Evolutionary conservation across 37 sponge, comb jelly and placozoan genomes (phyloP).

Genomic region (Hexactinellida sp.): DNA sequence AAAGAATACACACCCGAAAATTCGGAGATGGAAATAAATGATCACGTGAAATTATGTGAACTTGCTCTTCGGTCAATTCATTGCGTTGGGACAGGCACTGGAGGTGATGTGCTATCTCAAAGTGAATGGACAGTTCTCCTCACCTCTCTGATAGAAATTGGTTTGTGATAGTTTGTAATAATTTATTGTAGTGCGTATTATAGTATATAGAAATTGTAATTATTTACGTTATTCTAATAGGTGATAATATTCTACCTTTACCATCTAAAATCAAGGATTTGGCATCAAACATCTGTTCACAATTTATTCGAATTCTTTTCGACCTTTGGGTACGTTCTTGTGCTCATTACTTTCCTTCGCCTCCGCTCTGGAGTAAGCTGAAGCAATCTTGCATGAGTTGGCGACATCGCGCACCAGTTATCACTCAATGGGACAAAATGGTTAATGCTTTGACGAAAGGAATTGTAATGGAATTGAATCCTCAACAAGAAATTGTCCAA

Average conservation of each 20-base stretch:
- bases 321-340: slow-evolving; percentile 55
- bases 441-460: slow-evolving; percentile 39
- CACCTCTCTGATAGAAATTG: background rate
- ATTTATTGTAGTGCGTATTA: background rate
- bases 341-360: slow-evolving; percentile 40
- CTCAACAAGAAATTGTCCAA: background rate
- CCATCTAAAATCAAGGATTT: slow-evolving; percentile 23
- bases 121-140: background rate
- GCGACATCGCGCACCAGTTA: slow-evolving; percentile 60
- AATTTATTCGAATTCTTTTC: slow-evolving; percentile 44
- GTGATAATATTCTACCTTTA: slow-evolving; percentile 31
- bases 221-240: background rate
- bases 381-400: slow-evolving; percentile 45
- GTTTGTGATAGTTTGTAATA: background rate
- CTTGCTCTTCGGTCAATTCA: background rate
- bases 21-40: background rate
- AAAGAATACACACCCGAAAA: background rate
- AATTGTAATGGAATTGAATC: background rate
- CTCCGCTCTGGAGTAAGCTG: slow-evolving; percentile 66
- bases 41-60: background rate
- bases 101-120: background rate
- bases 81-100: background rate
- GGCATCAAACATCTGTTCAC: slow-evolving; percentile 27
- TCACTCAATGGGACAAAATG: slow-evolving; percentile 46
- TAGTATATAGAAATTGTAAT: background rate